phyloP scores from a whole-genome alignment of 2,797 vertebrate genomes.

The Lophotriccus pileatus region DNA sequence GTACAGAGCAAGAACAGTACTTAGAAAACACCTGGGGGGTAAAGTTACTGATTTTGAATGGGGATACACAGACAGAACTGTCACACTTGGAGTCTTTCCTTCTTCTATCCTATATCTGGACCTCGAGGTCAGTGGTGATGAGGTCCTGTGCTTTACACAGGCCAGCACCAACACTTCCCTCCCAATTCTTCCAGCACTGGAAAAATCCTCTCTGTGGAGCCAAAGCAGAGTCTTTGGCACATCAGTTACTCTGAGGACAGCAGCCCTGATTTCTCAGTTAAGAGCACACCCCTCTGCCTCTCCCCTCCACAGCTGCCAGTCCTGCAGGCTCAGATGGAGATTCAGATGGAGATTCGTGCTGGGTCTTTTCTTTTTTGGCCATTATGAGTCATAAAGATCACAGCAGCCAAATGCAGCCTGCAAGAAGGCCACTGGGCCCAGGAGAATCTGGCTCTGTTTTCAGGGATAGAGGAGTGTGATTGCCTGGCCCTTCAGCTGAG shows the following conservation, averaged over 20 bases:
- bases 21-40: neutral
- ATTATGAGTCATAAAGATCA: neutral
- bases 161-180: no score
- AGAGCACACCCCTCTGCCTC: neutral
- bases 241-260: neutral
- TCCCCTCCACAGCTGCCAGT: neutral
- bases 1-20: neutral
- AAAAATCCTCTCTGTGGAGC: neutral
- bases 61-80: no score
- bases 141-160: neutral
- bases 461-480: neutral
- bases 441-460: neutral
- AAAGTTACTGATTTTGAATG: neutral
- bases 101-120: neutral
- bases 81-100: neutral
- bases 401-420: neutral
- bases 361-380: neutral
- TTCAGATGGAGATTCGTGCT: neutral
- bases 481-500: neutral
- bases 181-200: neutral
- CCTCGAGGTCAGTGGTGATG: accelerated
- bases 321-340: neutral
- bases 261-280: neutral
- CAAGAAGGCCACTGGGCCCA: neutral
- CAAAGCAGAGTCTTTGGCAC: neutral